These are phyloP conservation scores for Ephestia elutella DNA, from an alignment of 1,140 invertebrate genomes.

Conservation along the genomic window DNA sequence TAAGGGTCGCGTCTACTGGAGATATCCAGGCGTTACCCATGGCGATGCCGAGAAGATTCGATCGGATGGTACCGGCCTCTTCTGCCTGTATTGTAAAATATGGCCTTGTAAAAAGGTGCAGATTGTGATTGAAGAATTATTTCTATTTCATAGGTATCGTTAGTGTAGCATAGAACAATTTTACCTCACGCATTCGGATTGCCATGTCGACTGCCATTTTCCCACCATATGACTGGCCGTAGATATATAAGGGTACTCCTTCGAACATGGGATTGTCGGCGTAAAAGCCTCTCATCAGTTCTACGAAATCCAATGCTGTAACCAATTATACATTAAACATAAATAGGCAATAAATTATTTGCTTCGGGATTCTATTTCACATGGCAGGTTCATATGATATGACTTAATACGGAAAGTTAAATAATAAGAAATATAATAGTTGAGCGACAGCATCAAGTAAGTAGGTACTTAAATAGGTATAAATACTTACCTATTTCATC, in stretches of 20 bases:
- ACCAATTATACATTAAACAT: too few species aligned
- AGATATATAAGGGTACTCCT: conserved; percentile 84
- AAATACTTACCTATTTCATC: conserved; percentile 80
- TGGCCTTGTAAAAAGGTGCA: too few species aligned
- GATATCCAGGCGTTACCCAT: conserved; percentile 92
- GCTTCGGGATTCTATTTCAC: too few species aligned
- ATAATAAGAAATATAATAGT: too few species aligned
- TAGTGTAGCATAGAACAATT: too few species aligned
- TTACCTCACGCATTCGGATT: conserved; percentile 76
- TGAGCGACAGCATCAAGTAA: too few species aligned
- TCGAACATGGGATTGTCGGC: conserved; percentile 79
- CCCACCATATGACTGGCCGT: conserved; percentile 90
- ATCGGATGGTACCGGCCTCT: conserved; percentile 76
- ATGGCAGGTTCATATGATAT: too few species aligned
- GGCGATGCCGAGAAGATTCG: conserved; percentile 84
- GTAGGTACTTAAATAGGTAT: neutral
- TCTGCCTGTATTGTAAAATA: conserved; percentile 75
- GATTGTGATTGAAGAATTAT: too few species aligned
- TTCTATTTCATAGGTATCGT: too few species aligned
- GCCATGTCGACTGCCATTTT: conserved; percentile 92
- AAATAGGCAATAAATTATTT: neutral
- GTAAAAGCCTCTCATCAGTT: conserved; percentile 80
- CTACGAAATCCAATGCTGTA: conserved; percentile 83
- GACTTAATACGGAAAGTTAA: too few species aligned
- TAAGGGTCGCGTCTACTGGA: conserved; percentile 85